A percentile compares a stretch with the other conserved stretches of the same genome.
phyloP scores from a whole-genome alignment of 2,113 vertebrate genomes.

The Amphilophus citrinellus region DNA sequence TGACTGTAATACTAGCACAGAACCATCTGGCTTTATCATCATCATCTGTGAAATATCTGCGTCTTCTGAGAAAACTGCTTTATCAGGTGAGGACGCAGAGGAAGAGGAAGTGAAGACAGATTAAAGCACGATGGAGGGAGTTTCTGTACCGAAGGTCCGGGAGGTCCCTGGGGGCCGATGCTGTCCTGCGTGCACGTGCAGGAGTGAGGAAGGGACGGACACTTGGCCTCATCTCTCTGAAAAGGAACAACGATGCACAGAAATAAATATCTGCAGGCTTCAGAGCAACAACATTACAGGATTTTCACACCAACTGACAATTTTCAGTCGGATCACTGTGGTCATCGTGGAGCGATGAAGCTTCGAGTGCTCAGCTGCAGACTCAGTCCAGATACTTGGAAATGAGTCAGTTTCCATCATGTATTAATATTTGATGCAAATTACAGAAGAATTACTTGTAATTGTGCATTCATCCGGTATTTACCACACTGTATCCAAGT shows the following conservation, averaged over 20 bases:
- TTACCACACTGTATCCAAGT: slow-evolving; percentile 30
- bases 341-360: neutral
- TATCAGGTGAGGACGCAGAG: slow-evolving; percentile 22
- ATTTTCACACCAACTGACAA: no score
- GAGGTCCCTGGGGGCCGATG: slow-evolving; percentile 92
- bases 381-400: slow-evolving; percentile 6
- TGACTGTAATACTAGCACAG: slow-evolving; percentile 37
- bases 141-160: slow-evolving; percentile 92
- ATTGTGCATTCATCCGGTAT: slow-evolving; percentile 39
- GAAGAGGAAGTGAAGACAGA: slow-evolving; percentile 11
- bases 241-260: slow-evolving; percentile 21
- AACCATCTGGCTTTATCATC: slow-evolving; percentile 54
- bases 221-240: slow-evolving; percentile 97
- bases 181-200: slow-evolving; percentile 98
- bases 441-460: slow-evolving; percentile 48
- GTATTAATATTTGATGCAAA: slow-evolving; percentile 61
- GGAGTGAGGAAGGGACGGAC: slow-evolving; percentile 94
- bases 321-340: neutral
- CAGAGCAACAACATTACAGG: neutral
- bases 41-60: slow-evolving; percentile 35
- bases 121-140: slow-evolving; percentile 3
- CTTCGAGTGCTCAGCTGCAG: slow-evolving; percentile 9
- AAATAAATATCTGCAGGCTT: neutral
- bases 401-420: slow-evolving; percentile 30
- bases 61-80: slow-evolving; percentile 16